Base-by-base conservation (phyloP, 2,113 vertebrate genomes). In the Potamarius usumacintae region DNA sequence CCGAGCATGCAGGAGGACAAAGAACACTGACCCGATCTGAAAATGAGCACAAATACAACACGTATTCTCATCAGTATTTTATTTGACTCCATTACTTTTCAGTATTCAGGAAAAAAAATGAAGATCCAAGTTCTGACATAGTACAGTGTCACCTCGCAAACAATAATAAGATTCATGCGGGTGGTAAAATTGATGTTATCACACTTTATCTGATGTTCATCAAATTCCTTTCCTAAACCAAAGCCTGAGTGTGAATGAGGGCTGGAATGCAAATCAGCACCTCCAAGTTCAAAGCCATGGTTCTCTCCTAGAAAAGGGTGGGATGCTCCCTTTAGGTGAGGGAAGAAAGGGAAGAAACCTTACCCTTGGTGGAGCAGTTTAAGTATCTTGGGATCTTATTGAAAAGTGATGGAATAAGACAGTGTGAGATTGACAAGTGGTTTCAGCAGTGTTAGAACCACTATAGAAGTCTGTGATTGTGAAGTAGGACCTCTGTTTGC, bases 1-100 rank as follows among this genome's bases (percentile, higher is more conserved):
- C 84, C 10, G 76, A 86, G 74, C 12, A 25, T 79, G 76, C 85
- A 78, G 50, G 80, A 65, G 62, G 76, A 53, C 1, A 86, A 65
- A 74, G 34, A 18, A 12, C 53, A 60, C 11, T 50, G 20, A 60
- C 72, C 50, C 55, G 53, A 22, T 57, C 30, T 8, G 58, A 58
- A 76, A 50, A 85, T 7, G 27, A 27, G 60, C 3, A 65, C 42
- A 50, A 42, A n/a, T n/a, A 52, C 77, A 34, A 18, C 1, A 18
- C 53, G 53, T n/a, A 53, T 78, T 78, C 42, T 12, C 48, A 78
- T 78, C 77, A 18, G 8, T 57, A 27, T 30, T 30, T 27, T 53
- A 17, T 57, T 53, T 57, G 7, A 79, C 17, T 27, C 15, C 52
- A 55, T 4, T n/a, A 14, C 9, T 53, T 57, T 80, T 80, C 55